Evolutionary conservation across 2,888 invertebrate species (phyloP).

Genomic region (Cinara cedri): DNA sequence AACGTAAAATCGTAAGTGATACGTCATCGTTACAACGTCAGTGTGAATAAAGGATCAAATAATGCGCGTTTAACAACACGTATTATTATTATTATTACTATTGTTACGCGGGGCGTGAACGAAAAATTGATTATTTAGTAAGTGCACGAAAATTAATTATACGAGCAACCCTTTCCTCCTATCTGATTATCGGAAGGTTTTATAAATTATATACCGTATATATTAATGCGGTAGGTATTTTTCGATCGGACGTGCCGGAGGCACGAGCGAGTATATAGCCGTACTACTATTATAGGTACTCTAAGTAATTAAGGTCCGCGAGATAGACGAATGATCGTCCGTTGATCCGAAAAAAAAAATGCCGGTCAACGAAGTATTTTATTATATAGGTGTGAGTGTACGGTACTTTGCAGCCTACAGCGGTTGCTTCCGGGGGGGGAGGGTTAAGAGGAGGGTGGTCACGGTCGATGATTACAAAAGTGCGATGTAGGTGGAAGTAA

Average conservation of each 20-base stretch:
- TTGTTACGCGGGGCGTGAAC: no score
- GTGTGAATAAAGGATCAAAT: no score
- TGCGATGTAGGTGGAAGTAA: background rate
- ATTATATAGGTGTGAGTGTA: background rate
- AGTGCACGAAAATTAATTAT: background rate
- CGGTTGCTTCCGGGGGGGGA: no score
- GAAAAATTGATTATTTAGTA: background rate
- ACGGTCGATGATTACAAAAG: background rate
- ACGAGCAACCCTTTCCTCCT: background rate
- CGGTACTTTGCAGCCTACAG: background rate
- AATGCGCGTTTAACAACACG: no score
- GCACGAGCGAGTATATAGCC: background rate
- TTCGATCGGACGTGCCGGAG: background rate
- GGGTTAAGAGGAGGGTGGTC: background rate
- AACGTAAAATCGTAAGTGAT: no score
- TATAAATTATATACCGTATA: background rate
- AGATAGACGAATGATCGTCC: background rate
- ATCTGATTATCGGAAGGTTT: background rate
- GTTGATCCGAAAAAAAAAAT: conserved; percentile 12
- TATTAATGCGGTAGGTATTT: no score
- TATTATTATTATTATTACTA: no score
- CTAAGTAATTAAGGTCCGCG: conserved; percentile 4
- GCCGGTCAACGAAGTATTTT: background rate
- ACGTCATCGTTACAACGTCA: no score
- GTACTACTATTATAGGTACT: background rate